Evolutionary conservation across 2,888 invertebrate genomes (phyloP), one percentile per base, ranked within the genome.

Genomic region (Synergus japonicus): DNA sequence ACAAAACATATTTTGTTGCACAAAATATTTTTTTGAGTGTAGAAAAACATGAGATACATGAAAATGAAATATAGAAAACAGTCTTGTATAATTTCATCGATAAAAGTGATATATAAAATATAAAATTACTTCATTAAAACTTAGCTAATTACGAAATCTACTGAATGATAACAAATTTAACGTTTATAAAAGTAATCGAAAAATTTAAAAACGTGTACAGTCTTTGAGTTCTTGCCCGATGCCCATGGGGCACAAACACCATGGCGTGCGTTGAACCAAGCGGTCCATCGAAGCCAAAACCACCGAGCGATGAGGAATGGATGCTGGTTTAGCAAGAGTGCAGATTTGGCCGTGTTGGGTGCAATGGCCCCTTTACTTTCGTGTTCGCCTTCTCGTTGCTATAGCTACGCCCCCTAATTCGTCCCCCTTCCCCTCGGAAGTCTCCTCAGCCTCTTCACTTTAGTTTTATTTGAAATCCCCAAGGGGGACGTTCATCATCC

Each of bases 321-420:
- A 88, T 88, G 89, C 90, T 90, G 91, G 89, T 90, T 91, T 90
- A 89, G 88, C 88, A 87, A 87, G 89, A 90, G 90, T 90, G 89
- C 90, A 91, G 89, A 91, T 92, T 92, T 89, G 87, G 80, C 82
- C 82, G 84, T 83, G 81, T 86, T 86, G 90, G 86, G 92, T 91
- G 91, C 92, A 92, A 91, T 88, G 91, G 90, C 91, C 91, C 87
- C 90, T 89, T 88, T 81, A 81, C 86, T 86, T 86, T 90, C 86
- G 84, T 85, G 85, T 87, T 88, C 84, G 86, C 84, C 85, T 88
- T 88, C 86, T 86, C 86, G 90, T 89, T 89, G 87, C 89, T 89
- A 88, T 88, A 90, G 88, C 85, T 89, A 88, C 88, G 88, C 87
- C 86, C 86, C 83, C 88, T 87, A 84, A 87, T 88, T 85, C 86